Base-by-base conservation (phyloP, 2,113 vertebrate species). In the Gasterosteus aculeatus region DNA sequence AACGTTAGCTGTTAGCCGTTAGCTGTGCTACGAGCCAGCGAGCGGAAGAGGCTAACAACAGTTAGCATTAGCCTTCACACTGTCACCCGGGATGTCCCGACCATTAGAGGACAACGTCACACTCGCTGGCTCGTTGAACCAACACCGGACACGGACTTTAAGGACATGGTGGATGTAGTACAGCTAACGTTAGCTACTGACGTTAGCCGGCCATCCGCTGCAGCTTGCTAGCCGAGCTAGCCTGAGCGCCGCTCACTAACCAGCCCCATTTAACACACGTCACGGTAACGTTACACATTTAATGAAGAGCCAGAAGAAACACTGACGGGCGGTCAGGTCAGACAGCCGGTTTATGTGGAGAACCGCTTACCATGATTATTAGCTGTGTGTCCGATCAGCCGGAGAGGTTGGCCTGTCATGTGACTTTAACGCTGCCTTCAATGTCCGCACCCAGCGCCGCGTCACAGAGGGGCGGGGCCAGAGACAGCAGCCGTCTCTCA, bases 311-410 rank as follows among this genome's bases (percentile, higher is more conserved):
- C 0, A 26, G 2, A 29, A 2, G 5, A 9, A 16, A 38, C 15
- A 26, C 44, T 5, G 0, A 5, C 0, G 0, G 12, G 5, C 18
- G n/a, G 39, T 22, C 1, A 0, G 10, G 51, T 3, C 2, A 76
- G 9, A 26, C 26, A 1, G 2, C 16, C 4, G 14, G 0, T 19
- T 0, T 58, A 4, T 58, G 12, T 4, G 5, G 3, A 29, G 0
- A 63, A 19, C 19, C 10, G 58, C 94, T 93, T 83, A 95, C 94
- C 94, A 95, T 95, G 81, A 70, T 93, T 82, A 16, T 75, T 41
- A 77, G 85, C 63, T 66, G 75, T 73, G 83, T 85, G 38, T 65
- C 76, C 75, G 78, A 61, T 53, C 79, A 46, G 75, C 74, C 88
- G 62, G 33, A 75, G 87, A 81, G 69, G 75, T 74, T 78, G 60